Conservation (phyloP, 2,888 invertebrate species). For the Melanargia galathea region DNA sequence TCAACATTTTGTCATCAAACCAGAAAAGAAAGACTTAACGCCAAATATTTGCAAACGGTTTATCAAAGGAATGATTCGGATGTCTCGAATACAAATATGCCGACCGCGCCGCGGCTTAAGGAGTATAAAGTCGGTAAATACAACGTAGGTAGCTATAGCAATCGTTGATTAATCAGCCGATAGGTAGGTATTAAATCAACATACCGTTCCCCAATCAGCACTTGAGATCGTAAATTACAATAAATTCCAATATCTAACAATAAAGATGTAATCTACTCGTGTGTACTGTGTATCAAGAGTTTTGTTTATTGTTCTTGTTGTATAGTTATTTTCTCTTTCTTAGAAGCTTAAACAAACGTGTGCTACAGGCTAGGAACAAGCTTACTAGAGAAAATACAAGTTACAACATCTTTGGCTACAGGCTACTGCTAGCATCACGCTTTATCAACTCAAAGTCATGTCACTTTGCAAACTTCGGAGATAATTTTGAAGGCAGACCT, state of each 20-base stretch:
- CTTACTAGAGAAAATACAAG: too few relatives aligned
- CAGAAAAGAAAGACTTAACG: too few relatives aligned
- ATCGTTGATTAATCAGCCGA: slow-evolving; percentile 22
- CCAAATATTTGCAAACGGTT: background rate
- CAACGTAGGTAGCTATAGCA: slow-evolving; percentile 12
- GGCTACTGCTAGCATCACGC: too few relatives aligned
- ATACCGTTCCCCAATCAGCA: slow-evolving; percentile 9
- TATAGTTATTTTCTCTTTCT: background rate
- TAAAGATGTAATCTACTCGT: slow-evolving; percentile 9
- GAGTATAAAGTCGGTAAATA: slow-evolving; percentile 20
- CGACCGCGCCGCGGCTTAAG: slow-evolving; percentile 2
- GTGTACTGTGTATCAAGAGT: background rate
- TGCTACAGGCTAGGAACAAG: too few relatives aligned
- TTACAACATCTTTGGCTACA: too few relatives aligned
- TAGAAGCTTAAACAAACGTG: too few relatives aligned
- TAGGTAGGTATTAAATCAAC: slow-evolving; percentile 12
- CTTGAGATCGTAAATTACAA: slow-evolving; percentile 23
- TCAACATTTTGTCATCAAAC: too few relatives aligned
- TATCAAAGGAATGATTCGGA: background rate
- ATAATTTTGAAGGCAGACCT: too few relatives aligned
- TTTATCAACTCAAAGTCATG: too few relatives aligned
- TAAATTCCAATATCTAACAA: slow-evolving; percentile 16
- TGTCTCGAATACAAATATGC: background rate
- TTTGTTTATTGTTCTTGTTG: slow-evolving; percentile 10
- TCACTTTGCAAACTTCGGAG: too few relatives aligned